Evolutionary conservation across 2,888 invertebrate species (phyloP).

Genomic region (Entomobrya multifasciata): DNA sequence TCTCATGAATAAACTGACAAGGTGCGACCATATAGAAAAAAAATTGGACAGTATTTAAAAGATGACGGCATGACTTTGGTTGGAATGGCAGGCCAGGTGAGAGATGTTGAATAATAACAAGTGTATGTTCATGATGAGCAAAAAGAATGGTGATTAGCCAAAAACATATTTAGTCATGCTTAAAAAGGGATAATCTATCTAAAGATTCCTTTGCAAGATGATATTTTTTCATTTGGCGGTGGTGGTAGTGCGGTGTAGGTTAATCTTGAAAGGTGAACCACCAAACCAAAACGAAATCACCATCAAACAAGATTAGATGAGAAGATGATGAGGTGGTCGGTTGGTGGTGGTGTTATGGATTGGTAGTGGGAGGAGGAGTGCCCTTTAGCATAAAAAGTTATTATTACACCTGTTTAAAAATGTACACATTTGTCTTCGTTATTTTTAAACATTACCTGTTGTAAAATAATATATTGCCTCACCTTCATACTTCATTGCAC

Average conservation of each 20-base stretch:
- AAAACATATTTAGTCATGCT: slow-evolving; percentile 25
- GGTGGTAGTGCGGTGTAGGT: too few relatives aligned
- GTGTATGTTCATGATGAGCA: neutral
- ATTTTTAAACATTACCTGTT: neutral
- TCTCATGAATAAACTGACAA: slow-evolving; percentile 39
- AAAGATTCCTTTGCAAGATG: too few relatives aligned
- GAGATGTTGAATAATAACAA: too few relatives aligned
- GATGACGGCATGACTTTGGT: neutral
- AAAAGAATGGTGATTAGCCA: slow-evolving; percentile 45
- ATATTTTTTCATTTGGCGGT: too few relatives aligned
- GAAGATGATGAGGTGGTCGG: neutral
- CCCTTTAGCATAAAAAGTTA: slow-evolving; percentile 36
- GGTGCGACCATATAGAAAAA: slow-evolving; percentile 47
- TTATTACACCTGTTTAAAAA: slow-evolving; percentile 25
- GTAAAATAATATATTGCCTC: neutral
- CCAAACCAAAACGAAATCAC: too few relatives aligned
- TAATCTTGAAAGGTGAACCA: too few relatives aligned
- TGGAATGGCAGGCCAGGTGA: neutral
- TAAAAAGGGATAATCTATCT: slow-evolving; percentile 62
- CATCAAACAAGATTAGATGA: too few relatives aligned
- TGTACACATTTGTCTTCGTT: slow-evolving; percentile 5
- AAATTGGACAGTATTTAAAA: slow-evolving; percentile 1
- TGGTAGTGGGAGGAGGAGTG: slow-evolving; percentile 48
- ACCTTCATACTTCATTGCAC: slow-evolving; percentile 10
- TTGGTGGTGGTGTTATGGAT: too few relatives aligned